Evolutionary conservation across 2,888 invertebrate genomes (phyloP), one percentile per base, ranked within the genome.

Genomic region (Phaedon cochleariae): DNA sequence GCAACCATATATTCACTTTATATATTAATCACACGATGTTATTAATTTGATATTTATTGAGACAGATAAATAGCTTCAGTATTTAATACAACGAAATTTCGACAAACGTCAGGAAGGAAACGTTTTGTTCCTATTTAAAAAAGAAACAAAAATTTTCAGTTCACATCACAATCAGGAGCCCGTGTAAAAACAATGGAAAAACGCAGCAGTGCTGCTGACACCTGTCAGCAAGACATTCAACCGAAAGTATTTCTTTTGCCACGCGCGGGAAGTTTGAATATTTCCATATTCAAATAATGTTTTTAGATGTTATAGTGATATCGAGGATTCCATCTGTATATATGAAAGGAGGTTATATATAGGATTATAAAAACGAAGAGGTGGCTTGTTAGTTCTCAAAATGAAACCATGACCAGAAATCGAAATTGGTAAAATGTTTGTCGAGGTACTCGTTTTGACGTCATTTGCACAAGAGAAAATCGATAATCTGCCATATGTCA

Each of bases 161-260:
- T 64, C 61, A 71, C 74, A 68, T 64, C 61, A 71, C 74, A 68
- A 69, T 70, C 72, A 63, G 55, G 69, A 68, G 70, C 60, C 67
- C 76, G 75, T 77, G 75, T 77, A 79, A 78, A 79, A 79, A 78
- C 78, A 79, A 78, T 78, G 78, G 76, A 74, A 78, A 78, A 75
- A 73, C 67, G 34, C 66, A 26, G 57, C 53, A 51, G n/a, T n/a
- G n/a, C 34, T 58, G 65, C 67, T 76, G 77, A 67, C 78, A 75
- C 73, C 78, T 75, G 62, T 41, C 66, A 57, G 31, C 46, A 48
- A 63, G 49, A 57, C 57, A 54, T 12, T n/a, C 46, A 68, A 67
- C 62, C 12, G n/a, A n/a, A n/a, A 26, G 7, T 26, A 26, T 3
- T 26, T 26, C 26, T 5, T 26, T 26, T 26, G 26, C 7, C 26